Evolutionary conservation across 2,113 vertebrate genomes (phyloP), one percentile per base, ranked within the genome.

Genomic region (Trematocara unimaculatum): DNA sequence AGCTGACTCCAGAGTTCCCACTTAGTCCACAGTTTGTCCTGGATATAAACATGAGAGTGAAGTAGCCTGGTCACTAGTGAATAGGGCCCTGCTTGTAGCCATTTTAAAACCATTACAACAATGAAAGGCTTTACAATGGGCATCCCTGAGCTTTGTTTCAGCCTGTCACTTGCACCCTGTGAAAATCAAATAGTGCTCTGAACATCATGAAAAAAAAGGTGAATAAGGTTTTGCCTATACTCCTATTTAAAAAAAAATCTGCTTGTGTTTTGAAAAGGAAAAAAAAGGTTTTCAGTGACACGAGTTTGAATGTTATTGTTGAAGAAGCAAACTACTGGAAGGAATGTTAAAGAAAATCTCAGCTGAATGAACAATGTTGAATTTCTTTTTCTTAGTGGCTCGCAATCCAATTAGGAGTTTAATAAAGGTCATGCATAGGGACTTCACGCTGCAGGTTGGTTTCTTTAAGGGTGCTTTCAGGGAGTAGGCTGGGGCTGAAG

Each of bases 341-440:
- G 92, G 91, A 94, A 94, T 89, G 93, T 91, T 88, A 86, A 94
- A 94, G 90, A 90, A 93, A 91, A 96, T 95, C 95, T 94, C 95
- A 93, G 94, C 92, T 96, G 96, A 97, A 97, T 97, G 97, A 97
- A 96, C 92, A 87, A 94, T 88, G 95, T 62, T 96, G 96, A 96
- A 95, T 90, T 96, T 96, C 95, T 96, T 96, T 95, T 95, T 96
- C 91, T 62, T 87, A 94, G 95, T 93, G 89, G 82, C 93, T 96
- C 95, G 94, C 97, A 97, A 97, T 98, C 98, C 98, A 98, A 98
- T 99, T 98, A 98, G 96, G 96, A 95, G 94, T 97, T 98, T 97
- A 97, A 96, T 97, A 97, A 97, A 97, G 97, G 98, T 98, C 98
- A 98, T 94, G 96, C 97, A 97, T 96, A 94, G 96, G 96, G 97